Base-by-base conservation (phyloP, 64 coral and sea anemone species). In the Montipora capricornis region DNA sequence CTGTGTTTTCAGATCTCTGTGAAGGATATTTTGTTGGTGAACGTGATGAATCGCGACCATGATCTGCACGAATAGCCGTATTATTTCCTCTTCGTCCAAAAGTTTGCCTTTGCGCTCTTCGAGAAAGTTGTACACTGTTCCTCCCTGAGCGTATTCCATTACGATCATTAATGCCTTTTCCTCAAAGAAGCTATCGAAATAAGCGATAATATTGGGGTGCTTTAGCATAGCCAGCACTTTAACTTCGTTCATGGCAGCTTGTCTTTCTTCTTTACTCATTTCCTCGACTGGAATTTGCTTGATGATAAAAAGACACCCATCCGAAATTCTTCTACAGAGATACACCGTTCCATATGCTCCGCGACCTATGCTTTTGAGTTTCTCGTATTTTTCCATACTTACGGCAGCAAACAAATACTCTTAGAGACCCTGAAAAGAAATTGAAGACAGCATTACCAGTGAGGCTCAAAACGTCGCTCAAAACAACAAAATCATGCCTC, bases 1-100 rank as follows among this genome's bases (percentile, higher is more conserved):
- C 78, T 94, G 95, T 19, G 97, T 99, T 77, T 99, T 99, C 9
- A 99, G 89, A 84, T 99, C 97, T 76, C 97, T 94, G n/a, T 99
- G 97, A 66, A 99, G 95, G 76, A 99, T 99, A 48, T 78, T 88
- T 19, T 80, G 79, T 77, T 88, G 87, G 78, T 97, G 95, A 19
- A 97, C 95, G 53, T 97, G 95, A 68, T 92, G 68, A 4, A 97
- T 78, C 46, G 95, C 95, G 57, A 97, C 48, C 52, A 97, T 16
- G 55, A 97, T 97, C 60, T 97, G 95, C 10, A 92, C 95, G 88
- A 97, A 97, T 20, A 97, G 59, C 58, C 88, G 89, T 17, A 97
- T 93, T 3, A 97, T 97, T 45, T 97, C 95, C 44, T 94, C 95
- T 92, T 97, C 95, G 80, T 97, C 95, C 19, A 97, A 88, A 5